phyloP scores from a whole-genome alignment of 37 sponge, comb jelly and placozoan genomes.

The Spongilla lacustris region DNA sequence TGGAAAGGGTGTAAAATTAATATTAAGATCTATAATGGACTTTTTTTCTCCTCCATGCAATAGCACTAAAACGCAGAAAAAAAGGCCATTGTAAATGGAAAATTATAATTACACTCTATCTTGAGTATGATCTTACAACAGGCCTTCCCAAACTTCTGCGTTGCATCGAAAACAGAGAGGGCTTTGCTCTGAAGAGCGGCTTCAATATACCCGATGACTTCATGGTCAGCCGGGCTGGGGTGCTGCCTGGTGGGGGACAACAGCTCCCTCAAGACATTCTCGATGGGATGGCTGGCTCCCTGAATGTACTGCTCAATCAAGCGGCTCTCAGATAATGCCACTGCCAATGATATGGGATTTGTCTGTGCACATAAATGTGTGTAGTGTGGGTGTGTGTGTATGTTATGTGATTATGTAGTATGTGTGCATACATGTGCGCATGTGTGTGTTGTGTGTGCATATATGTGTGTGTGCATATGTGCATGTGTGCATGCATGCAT shows the following conservation, averaged over 20 bases:
- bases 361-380: too few relatives aligned
- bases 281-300: neutral
- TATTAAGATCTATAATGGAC: too few relatives aligned
- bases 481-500: neutral
- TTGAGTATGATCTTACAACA: slow-evolving; percentile 76
- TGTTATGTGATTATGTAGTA: neutral
- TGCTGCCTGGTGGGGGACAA: neutral
- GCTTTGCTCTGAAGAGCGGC: slow-evolving; percentile 17
- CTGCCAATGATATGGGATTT: too few relatives aligned
- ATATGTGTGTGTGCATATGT: neutral
- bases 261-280: slow-evolving; percentile 30
- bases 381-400: neutral
- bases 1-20: too few relatives aligned
- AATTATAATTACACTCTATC: too few relatives aligned
- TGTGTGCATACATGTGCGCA: neutral
- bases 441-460: neutral
- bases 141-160: slow-evolving; percentile 51
- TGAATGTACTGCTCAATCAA: slow-evolving; percentile 44
- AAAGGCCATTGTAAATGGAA: too few relatives aligned
- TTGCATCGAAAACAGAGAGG: slow-evolving; percentile 23
- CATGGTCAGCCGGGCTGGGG: slow-evolving; percentile 24
- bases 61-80: too few relatives aligned
- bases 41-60: too few relatives aligned
- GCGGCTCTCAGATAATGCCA: neutral
- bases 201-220: slow-evolving; percentile 19